phyloP scores from a whole-genome alignment of 2,888 invertebrate species.

The Napeogenes inachia region DNA sequence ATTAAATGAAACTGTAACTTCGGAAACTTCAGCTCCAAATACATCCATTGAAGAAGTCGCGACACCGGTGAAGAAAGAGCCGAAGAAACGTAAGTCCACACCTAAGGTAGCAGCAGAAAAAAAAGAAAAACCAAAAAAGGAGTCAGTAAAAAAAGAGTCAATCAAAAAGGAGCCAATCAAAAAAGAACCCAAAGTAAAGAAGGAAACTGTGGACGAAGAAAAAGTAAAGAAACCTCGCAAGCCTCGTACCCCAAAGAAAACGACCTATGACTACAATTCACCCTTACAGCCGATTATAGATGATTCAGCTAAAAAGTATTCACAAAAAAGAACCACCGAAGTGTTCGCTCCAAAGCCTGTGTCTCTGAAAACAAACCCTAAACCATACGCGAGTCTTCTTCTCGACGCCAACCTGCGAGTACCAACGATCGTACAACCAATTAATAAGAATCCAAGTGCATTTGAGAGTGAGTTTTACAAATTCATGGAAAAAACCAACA shows the following conservation, averaged over 20 bases:
- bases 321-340: conserved; percentile 19
- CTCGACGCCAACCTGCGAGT: conserved; percentile 42
- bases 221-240: conserved; percentile 59
- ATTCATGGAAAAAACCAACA: conserved; percentile 47
- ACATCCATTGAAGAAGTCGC: conserved; percentile 13
- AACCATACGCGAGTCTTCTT: conserved; percentile 34
- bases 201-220: conserved; percentile 35
- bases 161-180: conserved; percentile 34
- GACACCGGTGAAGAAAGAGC: conserved; percentile 43
- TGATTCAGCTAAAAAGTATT: conserved; percentile 36
- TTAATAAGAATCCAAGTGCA: conserved; percentile 65
- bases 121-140: conserved; percentile 41
- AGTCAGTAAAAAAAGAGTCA: conserved; percentile 34
- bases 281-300: conserved; percentile 53
- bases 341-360: conserved; percentile 19
- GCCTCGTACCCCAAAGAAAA: conserved; percentile 54
- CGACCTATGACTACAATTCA: conserved; percentile 44
- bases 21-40: conserved; percentile 8
- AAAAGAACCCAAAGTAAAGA: conserved; percentile 35
- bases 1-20: conserved; percentile 21
- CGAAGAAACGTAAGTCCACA: conserved; percentile 53
- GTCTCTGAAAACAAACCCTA: conserved; percentile 24
- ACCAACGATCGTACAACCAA: conserved; percentile 48
- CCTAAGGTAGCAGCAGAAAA: conserved; percentile 39
- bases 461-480: conserved; percentile 66